Base-by-base conservation (phyloP, 92 coral and sea anemone genomes). In the Meandrina meandrites region DNA sequence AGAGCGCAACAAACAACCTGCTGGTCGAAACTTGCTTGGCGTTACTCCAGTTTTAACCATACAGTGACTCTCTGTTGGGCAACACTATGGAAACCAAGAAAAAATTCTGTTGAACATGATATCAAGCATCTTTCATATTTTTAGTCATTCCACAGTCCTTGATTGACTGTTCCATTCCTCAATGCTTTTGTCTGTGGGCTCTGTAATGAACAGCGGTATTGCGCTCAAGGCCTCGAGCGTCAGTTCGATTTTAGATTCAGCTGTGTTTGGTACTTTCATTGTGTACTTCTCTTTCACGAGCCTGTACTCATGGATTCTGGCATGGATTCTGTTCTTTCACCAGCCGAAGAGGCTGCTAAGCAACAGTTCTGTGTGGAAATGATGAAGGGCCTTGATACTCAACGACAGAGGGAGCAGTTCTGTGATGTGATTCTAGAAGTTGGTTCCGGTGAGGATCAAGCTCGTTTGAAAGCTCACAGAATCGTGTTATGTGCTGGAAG, bases 401-500 rank as follows among this genome's bases (percentile, higher is more conserved):
- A 22, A 22, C 78, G 78, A 73, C 37, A 6, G 48, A 73, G 37
- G 30, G 78, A 73, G 1, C 76, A 71, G 14, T 71, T 71, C 11
- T 88, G 91, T 70, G 91, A 88, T 78, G 84, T 88, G 8, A 79
- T 88, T 77, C 76, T 88, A 56, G 76, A 42, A 66, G 91, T 68
- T 77, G 88, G 88, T 17, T 37, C 80, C 48, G 51, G 68, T 22
- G 88, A 88, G 30, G 24, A 78, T 78, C 81, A 78, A 51, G 67
- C 67, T 48, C 67, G 81, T 53, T 76, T 88, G 68, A 80, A 78
- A 14, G 94, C 90, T 40, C 96, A 93, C 67, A 88, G 91, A 34
- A 91, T 86, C 74, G 87, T 93, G 42, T 90, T 93, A 22, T 92
- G 94, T 17, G 96, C 94, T 62, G 89, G 88, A 53, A 93, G 96